Base-by-base conservation (phyloP, 2,797 vertebrate species). In the Danio tinwini region DNA sequence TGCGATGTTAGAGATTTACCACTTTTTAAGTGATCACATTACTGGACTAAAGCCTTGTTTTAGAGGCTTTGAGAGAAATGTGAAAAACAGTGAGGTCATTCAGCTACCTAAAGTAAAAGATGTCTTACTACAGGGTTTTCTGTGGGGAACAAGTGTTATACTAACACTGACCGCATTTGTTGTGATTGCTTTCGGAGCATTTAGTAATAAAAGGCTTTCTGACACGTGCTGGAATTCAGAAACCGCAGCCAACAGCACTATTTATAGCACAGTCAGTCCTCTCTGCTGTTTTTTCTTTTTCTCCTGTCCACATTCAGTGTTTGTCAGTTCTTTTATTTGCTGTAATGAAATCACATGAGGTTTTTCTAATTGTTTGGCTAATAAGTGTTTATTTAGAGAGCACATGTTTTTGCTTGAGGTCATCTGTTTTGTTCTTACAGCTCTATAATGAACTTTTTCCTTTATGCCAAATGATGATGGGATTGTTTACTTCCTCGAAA, bases 121-220 rank as follows among this genome's bases (percentile, higher is more conserved):
- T 53, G 61, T 73, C 50, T 72, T 78, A 81, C 73, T 70, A 40
- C 58, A 74, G 52, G 47, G 21, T 78, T 47, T 75, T 76, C 76
- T 69, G 39, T 63, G 37, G 70, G 70, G 71, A 74, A 64, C 29
- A 62, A 55, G 70, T 84, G 78, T 78, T 68, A 61, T 79, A 45
- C 56, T 81, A 76, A 83, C 71, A 81, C 50, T 49, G 42, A 74
- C 52, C 52, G 64, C 47, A 73, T 61, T 44, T 74, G 76, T 82
- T 77, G 69, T 65, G 62, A 70, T 73, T 81, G 78, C 81, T 80
- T 81, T 69, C 52, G 55, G 47, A 74, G 73, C 71, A 64, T 81
- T 81, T 44, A 74, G 47, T 81, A 81, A 80, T 84, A 65, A 56
- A 84, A 73, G 63, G 40, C 68, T 76, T 75, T 77, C 62, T 76